Evolutionary conservation across 2,888 invertebrate genomes (phyloP), one percentile per base, ranked within the genome.

Genomic region (Dryomyza anilis): DNA sequence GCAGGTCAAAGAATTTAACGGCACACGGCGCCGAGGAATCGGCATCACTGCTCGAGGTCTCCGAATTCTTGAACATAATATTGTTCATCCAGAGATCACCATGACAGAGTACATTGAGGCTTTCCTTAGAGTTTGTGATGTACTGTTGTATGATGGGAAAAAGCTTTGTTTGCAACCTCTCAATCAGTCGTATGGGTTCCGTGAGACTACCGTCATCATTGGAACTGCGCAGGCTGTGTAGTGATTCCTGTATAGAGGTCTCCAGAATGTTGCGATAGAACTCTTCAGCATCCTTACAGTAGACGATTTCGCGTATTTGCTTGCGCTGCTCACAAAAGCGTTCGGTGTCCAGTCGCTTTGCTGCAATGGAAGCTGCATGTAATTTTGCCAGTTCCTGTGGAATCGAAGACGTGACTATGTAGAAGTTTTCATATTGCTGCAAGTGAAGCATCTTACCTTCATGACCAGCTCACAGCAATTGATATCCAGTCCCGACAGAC

Each of bases 21-120:
- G 67, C 65, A 33, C 53, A 30, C 5, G 69, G 67, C 21, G 45
- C 27, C 2, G 29, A 29, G 16, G 3, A n/a, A 7, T 10, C 27
- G 6, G 25, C 10, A 12, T 14, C n/a, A 6, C 25, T 23, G 16
- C 14, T n/a, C 10, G 30, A 12, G 71, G 74, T 43, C 68, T 69
- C 50, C 25, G 71, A 63, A 3, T 60, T 61, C 23, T 67, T 70
- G 57, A 83, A 83, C 83, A 83, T 81, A 3, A 83, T 74, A 65
- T 83, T 83, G 69, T 83, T 83, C 0, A 81, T 74, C 81, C 82
- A 82, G 50, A 82, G 64, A 64, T 83, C 83, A 2, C 83, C 83
- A 63, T 83, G 83, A 21, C 80, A 79, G 59, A 83, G 69, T 1
- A 83, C 80, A 53, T 75, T 78, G n/a, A 77, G 69, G 4, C 73